Evolutionary conservation across 2,888 invertebrate species (phyloP), one percentile per base, ranked within the genome.

Genomic region (Lamellibrachia columna): DNA sequence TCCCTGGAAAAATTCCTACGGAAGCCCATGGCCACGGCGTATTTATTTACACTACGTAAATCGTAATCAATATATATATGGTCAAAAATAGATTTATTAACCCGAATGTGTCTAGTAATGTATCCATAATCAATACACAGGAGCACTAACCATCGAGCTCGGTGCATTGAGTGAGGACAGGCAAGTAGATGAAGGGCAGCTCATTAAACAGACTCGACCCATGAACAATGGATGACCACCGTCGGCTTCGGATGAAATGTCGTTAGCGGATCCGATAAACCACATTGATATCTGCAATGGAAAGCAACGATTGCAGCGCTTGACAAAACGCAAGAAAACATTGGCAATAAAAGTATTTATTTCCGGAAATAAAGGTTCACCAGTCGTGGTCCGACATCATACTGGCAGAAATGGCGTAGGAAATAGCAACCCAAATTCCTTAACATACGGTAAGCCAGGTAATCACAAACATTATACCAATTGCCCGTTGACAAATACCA

Each of bases 81-180:
- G 75, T 75, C n/a, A 75, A 75, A 75, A 75, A 75, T 75, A 75
- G 75, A 75, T 75, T 75, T 75, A 75, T 75, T 75, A 75, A 75
- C 75, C 6, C 22, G 75, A 75, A 75, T 22, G 75, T 75, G 75
- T 75, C 15, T n/a, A 22, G 75, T 3, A 75, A 75, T 75, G 75
- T n/a, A 75, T 75, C 75, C 75, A 75, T 22, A 75, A 75, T 75
- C 75, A 75, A 75, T 75, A 75, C 22, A 15, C 75, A n/a, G 75
- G 6, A 75, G 75, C 75, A 75, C 75, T 75, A 75, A 75, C 75
- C 75, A 75, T 75, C n/a, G 22, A 75, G 75, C 75, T 0, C 6
- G 6, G 75, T 15, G 15, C 75, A 75, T 75, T 75, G 75, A 75
- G 75, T n/a, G 75, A 75, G 75, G 75, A 75, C 22, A 22, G 75